These are phyloP conservation scores for Lucifuga dentata DNA, from an alignment of 2,113 vertebrate species.

Conservation along the genomic window DNA sequence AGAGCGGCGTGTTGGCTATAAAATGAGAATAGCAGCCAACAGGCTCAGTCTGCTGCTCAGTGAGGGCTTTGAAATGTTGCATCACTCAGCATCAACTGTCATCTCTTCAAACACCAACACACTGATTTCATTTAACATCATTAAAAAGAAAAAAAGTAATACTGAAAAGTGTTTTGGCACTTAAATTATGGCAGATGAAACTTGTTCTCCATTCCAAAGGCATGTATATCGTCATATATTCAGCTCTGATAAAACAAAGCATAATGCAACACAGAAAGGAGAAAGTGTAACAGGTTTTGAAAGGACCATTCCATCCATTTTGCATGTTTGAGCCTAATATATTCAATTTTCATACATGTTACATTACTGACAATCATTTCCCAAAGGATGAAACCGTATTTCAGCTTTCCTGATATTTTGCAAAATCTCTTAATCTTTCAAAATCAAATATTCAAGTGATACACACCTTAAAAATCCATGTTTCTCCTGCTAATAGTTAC, in stretches of 20 bases:
- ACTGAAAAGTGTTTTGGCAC: background rate
- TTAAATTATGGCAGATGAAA: background rate
- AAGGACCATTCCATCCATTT: no score
- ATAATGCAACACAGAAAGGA: no score
- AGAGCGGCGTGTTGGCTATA: slow-evolving; percentile 2
- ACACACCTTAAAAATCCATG: no score
- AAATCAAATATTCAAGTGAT: no score
- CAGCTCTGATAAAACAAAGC: background rate
- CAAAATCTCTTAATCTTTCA: no score
- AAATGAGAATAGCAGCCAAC: background rate
- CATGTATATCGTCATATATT: background rate
- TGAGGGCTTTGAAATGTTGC: background rate
- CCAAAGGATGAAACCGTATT: no score
- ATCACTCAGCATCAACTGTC: background rate
- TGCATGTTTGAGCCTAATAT: no score
- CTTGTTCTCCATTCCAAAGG: background rate
- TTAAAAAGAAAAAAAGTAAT: background rate
- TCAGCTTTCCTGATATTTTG: no score
- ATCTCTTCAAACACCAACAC: background rate
- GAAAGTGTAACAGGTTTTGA: no score
- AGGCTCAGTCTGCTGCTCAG: background rate
- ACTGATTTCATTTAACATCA: background rate
- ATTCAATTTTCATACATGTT: no score
- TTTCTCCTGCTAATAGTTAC: no score
- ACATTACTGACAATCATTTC: no score